Evolutionary conservation across 2,888 invertebrate genomes (phyloP).

Genomic region (Watsonalla binaria): DNA sequence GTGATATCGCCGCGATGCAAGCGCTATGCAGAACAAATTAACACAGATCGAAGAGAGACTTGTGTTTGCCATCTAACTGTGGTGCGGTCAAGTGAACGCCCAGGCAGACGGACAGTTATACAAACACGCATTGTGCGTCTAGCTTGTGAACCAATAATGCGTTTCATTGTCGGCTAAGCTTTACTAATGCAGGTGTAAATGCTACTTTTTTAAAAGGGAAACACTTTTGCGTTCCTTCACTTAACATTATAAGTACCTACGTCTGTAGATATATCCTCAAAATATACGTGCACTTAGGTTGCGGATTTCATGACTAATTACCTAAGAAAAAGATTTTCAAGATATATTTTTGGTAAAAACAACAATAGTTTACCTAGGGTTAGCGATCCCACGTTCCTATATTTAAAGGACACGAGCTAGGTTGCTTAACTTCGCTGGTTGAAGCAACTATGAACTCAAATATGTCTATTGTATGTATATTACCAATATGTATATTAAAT

Average conservation of each 20-base stretch:
- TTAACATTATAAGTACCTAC: slow-evolving; percentile 1
- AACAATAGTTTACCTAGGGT: too few species aligned
- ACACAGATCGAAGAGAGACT: slow-evolving; percentile 60
- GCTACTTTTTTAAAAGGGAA: slow-evolving; percentile 29
- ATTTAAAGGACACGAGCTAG: too few species aligned
- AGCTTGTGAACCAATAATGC: slow-evolving; percentile 67
- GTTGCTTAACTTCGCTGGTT: too few species aligned
- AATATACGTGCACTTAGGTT: background rate
- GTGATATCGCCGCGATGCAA: slow-evolving; percentile 51
- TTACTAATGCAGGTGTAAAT: slow-evolving; percentile 56
- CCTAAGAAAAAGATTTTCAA: too few species aligned
- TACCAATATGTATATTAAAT: too few species aligned
- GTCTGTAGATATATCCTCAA: background rate
- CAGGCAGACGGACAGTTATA: slow-evolving; percentile 64
- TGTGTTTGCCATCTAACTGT: slow-evolving; percentile 69
- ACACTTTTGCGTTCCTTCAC: slow-evolving; percentile 10
- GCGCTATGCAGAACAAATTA: slow-evolving; percentile 67
- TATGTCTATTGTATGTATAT: too few species aligned
- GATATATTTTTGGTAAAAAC: too few species aligned
- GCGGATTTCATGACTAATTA: too few species aligned
- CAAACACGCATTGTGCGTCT: slow-evolving; percentile 63
- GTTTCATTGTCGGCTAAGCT: slow-evolving; percentile 62
- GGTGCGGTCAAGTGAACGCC: slow-evolving; percentile 65
- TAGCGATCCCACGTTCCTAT: too few species aligned
- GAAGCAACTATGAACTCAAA: too few species aligned